Percentiles rank a stretch among this genome's conserved stretches.
These are phyloP conservation scores for Artibeus lituratus DNA, from an alignment of 2,797 vertebrate species.

Conservation along the genomic window DNA sequence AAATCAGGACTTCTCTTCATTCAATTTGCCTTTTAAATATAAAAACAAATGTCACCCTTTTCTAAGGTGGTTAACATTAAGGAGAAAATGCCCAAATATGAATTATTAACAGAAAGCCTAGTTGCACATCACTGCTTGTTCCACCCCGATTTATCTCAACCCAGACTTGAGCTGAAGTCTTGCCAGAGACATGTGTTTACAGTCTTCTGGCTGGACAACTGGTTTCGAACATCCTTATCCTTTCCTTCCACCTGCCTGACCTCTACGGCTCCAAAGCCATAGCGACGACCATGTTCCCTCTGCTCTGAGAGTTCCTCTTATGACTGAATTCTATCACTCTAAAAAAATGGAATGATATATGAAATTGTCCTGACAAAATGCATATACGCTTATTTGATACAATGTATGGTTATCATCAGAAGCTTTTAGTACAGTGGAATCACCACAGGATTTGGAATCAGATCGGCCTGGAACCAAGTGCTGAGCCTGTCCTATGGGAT, in stretches of 20 bases:
- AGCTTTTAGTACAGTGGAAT: background rate
- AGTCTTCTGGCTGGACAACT: background rate
- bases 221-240: background rate
- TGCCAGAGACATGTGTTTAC: background rate
- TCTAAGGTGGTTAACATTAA: background rate
- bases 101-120: background rate
- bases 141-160: background rate
- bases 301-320: background rate
- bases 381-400: background rate
- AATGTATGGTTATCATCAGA: background rate
- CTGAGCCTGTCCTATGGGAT: background rate
- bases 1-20: background rate
- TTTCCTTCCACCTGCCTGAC: background rate
- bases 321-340: background rate
- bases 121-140: background rate
- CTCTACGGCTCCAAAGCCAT: background rate
- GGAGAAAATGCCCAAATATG: background rate
- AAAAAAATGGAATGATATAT: background rate
- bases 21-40: background rate
- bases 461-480: background rate
- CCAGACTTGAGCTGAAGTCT: background rate
- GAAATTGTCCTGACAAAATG: background rate
- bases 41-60: background rate
- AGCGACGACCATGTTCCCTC: background rate
- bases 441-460: background rate